Base-by-base conservation (phyloP, 2,113 vertebrate genomes). In the Petaurus breviceps region DNA sequence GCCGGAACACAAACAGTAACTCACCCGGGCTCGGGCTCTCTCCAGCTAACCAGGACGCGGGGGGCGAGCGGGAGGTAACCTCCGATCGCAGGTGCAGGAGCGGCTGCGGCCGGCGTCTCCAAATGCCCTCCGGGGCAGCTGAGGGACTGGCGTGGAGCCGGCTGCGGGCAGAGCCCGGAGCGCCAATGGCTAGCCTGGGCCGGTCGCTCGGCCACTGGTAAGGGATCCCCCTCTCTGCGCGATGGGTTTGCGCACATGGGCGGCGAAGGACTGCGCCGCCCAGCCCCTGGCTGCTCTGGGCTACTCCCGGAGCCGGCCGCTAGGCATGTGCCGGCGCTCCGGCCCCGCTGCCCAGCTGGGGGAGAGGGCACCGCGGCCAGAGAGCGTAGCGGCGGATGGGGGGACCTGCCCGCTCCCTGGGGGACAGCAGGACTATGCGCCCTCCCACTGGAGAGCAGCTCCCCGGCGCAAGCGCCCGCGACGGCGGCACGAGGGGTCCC, bases 301-400 rank as follows among this genome's bases (percentile, higher is more conserved):
- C 61, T 77, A 77, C 12, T 77, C 61, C 61, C 37, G 61, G 31
- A 77, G 61, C 61, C n/a, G 16, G 68, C 68, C 68, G 68, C 68
- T 43, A 43, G n/a, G 68, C 68, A 43, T n/a, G 37, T 84, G 68
- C 37, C 37, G 16, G 68, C 16, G 14, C 61, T 37, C 61, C 61
- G 61, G 12, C 61, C 61, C 57, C 61, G 28, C 61, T 7, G 61
- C 61, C 31, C 47, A 4, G 2, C 47, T 49, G 0, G 31, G 61
- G 31, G 31, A 68, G 61, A 68, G 61, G 61, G 51, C 57, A 97
- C 89, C 94, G 92, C 90, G 95, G 92, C 77, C 97, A 90, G 68
- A 51, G 95, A 37, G 55, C 19, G 31, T 52, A 31, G 92, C 49
- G 46, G 11, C 68, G 47, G 92, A 91, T 0, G 24, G 1, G 19